Percentiles rank a stretch among this genome's conserved stretches.
Conservation (phyloP, 1,140 invertebrate genomes). For the Ladona fulva region DNA sequence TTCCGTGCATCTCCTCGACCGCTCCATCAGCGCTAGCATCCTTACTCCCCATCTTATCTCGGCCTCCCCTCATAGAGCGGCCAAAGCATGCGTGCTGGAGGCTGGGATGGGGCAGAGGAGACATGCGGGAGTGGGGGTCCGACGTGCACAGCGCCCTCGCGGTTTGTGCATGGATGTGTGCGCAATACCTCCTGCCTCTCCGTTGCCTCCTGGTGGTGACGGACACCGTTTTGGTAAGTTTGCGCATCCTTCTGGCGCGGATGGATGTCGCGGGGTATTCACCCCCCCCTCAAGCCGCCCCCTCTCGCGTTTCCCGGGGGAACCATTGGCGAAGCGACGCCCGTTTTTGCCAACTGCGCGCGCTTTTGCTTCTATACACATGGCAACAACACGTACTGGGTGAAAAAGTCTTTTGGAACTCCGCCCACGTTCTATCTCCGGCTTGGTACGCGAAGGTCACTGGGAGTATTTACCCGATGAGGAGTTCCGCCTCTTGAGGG, state of each 20-base stretch:
- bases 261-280: not conserved
- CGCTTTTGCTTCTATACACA: too few relatives aligned
- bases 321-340: not conserved
- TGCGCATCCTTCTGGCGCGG: not conserved
- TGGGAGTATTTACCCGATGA: too few relatives aligned
- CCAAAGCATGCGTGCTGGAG: not conserved
- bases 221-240: not conserved
- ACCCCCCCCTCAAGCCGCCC: not conserved
- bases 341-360: too few relatives aligned
- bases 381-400: too few relatives aligned
- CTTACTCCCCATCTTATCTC: too few relatives aligned
- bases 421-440: too few relatives aligned
- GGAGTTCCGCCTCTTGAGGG: too few relatives aligned
- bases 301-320: not conserved
- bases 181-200: not conserved
- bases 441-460: too few relatives aligned
- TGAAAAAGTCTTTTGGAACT: too few relatives aligned
- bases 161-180: not conserved
- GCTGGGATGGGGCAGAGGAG: not conserved
- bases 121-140: not conserved
- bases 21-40: too few relatives aligned
- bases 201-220: not conserved
- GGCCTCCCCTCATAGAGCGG: too few relatives aligned
- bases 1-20: too few relatives aligned
- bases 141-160: not conserved